Evolutionary conservation across 2,797 vertebrate genomes (phyloP).

Genomic region (Aplochiton taeniatus): DNA sequence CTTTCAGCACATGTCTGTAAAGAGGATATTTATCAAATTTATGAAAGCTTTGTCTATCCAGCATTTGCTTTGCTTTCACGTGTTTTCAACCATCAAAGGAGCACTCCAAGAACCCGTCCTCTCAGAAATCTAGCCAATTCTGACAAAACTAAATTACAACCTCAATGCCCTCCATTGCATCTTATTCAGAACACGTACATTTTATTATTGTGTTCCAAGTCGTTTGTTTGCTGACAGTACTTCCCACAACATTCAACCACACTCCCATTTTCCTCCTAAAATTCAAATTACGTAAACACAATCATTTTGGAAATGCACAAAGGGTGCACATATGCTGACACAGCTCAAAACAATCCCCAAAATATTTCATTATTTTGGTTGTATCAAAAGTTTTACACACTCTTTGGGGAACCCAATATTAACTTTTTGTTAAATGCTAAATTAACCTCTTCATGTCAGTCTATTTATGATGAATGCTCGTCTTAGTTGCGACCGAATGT

Average conservation of each 20-base stretch:
- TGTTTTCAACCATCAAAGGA: conserved; percentile 35
- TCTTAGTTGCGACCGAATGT: no score
- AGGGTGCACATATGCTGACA: neutral
- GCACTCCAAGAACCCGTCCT: conserved; percentile 4
- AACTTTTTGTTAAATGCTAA: no score
- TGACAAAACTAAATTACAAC: conserved; percentile 10
- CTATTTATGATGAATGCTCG: no score
- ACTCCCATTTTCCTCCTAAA: conserved; percentile 51
- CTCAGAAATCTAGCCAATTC: conserved; percentile 10
- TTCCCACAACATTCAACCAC: conserved; percentile 47
- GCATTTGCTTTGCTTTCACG: conserved; percentile 44
- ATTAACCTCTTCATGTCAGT: no score
- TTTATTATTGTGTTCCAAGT: conserved; percentile 25
- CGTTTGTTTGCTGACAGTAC: conserved; percentile 42
- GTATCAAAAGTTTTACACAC: no score
- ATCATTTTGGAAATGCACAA: conserved; percentile 10
- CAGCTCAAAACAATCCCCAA: conserved; percentile 1
- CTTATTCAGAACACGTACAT: conserved; percentile 29
- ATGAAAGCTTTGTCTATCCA: conserved; percentile 9
- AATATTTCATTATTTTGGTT: neutral
- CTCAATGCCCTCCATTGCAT: conserved; percentile 15
- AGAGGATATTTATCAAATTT: conserved; percentile 44
- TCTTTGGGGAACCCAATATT: no score
- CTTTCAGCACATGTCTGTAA: conserved; percentile 45
- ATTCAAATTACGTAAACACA: conserved; percentile 30